These are phyloP conservation scores for Sinodicranocentrus sp. DNA, from an alignment of 2,888 invertebrate species.

Conservation along the genomic window DNA sequence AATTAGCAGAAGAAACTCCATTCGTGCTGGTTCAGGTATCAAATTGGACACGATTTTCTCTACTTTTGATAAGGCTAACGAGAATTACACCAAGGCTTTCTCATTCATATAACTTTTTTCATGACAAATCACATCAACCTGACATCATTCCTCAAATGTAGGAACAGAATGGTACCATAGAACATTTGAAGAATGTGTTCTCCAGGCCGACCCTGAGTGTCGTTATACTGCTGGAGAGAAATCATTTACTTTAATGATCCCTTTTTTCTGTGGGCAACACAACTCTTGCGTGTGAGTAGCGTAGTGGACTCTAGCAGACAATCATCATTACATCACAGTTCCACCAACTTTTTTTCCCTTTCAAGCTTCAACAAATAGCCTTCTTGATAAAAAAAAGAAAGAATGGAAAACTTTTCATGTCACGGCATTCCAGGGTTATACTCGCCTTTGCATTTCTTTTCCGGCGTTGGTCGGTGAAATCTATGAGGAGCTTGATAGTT, in stretches of 20 bases:
- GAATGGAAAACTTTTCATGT: too few relatives aligned
- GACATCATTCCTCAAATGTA: constrained; percentile 16
- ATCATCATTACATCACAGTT: constrained; percentile 32
- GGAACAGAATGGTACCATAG: constrained; percentile 73
- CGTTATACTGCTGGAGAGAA: constrained; percentile 78
- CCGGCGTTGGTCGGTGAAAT: too few relatives aligned
- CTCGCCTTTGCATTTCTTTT: too few relatives aligned
- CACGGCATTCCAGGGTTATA: too few relatives aligned
- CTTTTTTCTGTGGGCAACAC: constrained; percentile 84
- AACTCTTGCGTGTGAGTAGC: constrained; percentile 81
- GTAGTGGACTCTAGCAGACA: not conserved
- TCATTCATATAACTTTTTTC: constrained; percentile 20
- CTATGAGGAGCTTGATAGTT: too few relatives aligned
- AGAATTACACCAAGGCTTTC: constrained; percentile 16
- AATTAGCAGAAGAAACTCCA: constrained; percentile 68
- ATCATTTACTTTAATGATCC: constrained; percentile 80
- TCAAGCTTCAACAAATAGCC: too few relatives aligned
- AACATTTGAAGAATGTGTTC: constrained; percentile 78
- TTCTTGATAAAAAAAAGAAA: too few relatives aligned
- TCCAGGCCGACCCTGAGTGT: constrained; percentile 79
- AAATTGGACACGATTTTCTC: not conserved
- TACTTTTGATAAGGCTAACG: too few relatives aligned
- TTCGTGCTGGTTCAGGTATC: constrained; percentile 69
- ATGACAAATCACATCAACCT: not conserved
- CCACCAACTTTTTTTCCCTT: not conserved